Base-by-base conservation (phyloP, 1,140 invertebrate genomes). In the Drosophila ambigua region DNA sequence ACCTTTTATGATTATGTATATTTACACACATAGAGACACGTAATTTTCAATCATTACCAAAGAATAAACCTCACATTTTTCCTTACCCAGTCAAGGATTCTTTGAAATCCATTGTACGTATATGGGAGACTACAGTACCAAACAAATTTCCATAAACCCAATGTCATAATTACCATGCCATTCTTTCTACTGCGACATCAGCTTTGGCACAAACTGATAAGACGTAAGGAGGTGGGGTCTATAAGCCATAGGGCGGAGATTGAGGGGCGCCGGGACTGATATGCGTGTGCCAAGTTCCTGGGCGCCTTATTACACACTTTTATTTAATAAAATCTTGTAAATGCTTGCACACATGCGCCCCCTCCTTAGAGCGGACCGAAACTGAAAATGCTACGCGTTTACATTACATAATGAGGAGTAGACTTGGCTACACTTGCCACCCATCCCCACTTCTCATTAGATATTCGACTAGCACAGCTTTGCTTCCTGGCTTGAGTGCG, bases 261-360 rank as follows among this genome's bases (percentile, higher is more conserved):
- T 69, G 35, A 31, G 72, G 48, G 24, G 16, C n/a, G 28, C 31
- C 43, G 26, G 16, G n/a, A 9, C 7, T 61, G 61, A 50, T 79
- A 52, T 84, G 80, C 80, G 80, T 83, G 80, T 62, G 48, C 54
- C 76, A 61, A 76, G 80, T 62, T 84, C 74, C 75, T 78, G 71
- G 81, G 82, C 81, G 81, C 82, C 82, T 68, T 85, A 88, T 85
- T 85, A 82, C 81, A 82, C 83, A 78, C 78, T 82, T 85, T 85
- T 87, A 85, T 85, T 85, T 87, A 85, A 85, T 85, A 85, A 87
- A 87, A 87, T 82, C 81, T 82, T 87, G 82, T 85, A 85, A 85
- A 78, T 85, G 81, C 74, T 60, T 87, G 62, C 82, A 75, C 81
- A 82, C 74, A 87, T 67, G 72, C 62, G 43, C 62, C 51, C 35